Evolutionary conservation across 2,113 vertebrate species (phyloP), one percentile per base, ranked within the genome.

Genomic region (Orientallactaga bullata): DNA sequence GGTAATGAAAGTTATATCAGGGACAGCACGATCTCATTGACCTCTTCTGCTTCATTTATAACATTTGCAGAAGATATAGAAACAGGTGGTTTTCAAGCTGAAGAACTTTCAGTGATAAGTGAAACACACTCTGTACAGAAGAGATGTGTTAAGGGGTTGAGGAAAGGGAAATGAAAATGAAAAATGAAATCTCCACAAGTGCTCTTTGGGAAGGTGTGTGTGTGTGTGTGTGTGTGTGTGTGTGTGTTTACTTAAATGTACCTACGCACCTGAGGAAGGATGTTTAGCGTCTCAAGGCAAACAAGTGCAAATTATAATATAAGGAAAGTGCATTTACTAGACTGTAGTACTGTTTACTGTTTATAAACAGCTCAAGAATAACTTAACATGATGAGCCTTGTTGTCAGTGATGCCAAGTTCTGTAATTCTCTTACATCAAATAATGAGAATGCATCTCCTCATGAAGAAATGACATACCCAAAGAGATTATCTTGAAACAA

Each of bases 1-100:
- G 63, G 42, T 88, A 85, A 88, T 88, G 66, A 88, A 93, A 96
- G 88, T 95, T 85, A 92, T 74, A 94, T 80, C 90, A 92, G 71
- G 55, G 78, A 71, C 58, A 88, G 85, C 90, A 84, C n/a, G 55
- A 68, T 32, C n/a, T 76, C 68, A 85, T 8, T 90, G 71, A 11
- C 71, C 9, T 94, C 24, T 9, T 32, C 26, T 88, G 55, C 24
- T 81, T 74, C 35, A 65, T 74, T 90, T 86, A 26, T 82, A 82
- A 83, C 63, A n/a, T 74, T 73, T 28, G 58, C 23, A 39, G 65
- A 94, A 92, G 51, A 39, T 28, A 10, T 26, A 80, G 42, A 94
- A 78, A 55, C 12, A 55, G 18, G 18, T 80, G 20, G 24, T 76
- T 76, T 88, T 90, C 58, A 61, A 28, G 61, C 55, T 76, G n/a